Conservation (phyloP, 2,797 vertebrate species). For the Triplophysa yarkandensis region DNA sequence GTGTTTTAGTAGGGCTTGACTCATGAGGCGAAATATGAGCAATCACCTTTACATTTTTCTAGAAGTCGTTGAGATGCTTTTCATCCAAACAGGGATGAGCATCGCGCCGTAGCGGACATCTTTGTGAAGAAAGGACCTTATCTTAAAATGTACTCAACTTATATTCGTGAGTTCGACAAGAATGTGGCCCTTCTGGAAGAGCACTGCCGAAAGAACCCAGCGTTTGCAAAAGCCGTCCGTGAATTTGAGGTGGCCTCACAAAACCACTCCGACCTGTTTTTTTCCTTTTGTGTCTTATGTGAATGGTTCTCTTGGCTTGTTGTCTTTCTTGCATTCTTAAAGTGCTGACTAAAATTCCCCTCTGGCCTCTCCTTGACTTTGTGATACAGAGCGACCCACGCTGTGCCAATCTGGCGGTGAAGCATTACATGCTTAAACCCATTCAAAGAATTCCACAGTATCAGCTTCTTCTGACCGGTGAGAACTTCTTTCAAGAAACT, state of each 20-base stretch:
- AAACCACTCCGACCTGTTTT: constrained; percentile 62
- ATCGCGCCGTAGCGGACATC: constrained; percentile 89
- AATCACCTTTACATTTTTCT: not conserved
- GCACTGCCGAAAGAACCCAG: constrained; percentile 88
- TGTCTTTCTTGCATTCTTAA: constrained; percentile 2
- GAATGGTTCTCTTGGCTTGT: not conserved
- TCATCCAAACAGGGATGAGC: constrained; percentile 78
- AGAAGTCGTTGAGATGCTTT: too few relatives aligned
- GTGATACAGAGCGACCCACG: constrained; percentile 84
- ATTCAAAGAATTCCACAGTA: constrained; percentile 98
- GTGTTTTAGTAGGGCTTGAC: too few relatives aligned
- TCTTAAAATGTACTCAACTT: constrained; percentile 98
- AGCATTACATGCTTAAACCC: constrained; percentile 95
- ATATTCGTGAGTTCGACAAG: constrained; percentile 95
- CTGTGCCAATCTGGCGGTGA: constrained; percentile 91
- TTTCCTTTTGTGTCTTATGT: constrained; percentile 22
- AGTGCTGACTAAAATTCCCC: constrained; percentile 5
- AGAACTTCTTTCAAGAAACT: too few relatives aligned
- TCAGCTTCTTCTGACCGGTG: constrained; percentile 92
- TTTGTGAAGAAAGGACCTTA: constrained; percentile 97
- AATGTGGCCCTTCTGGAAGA: constrained; percentile 93
- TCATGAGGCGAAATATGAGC: not conserved
- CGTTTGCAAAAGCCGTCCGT: constrained; percentile 83
- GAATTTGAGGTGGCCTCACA: constrained; percentile 87
- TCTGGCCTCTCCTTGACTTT: constrained; percentile 3